Conservation (phyloP, 2,888 invertebrate species). For the Scotopteryx bipunctaria region DNA sequence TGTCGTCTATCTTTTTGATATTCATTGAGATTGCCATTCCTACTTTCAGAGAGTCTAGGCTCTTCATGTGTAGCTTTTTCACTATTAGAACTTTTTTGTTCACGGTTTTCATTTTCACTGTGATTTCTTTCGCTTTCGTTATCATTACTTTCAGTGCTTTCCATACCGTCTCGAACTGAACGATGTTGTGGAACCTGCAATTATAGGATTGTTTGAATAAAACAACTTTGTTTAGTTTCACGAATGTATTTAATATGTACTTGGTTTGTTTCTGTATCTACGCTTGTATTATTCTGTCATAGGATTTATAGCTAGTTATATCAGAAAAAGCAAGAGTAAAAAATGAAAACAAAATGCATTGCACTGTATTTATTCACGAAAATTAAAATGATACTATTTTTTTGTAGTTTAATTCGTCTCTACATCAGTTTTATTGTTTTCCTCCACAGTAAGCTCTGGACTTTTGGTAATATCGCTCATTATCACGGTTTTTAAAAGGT, state of each 20-base stretch:
- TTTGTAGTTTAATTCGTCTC: background rate
- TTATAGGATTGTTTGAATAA: background rate
- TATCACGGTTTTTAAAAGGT: slow-evolving; percentile 44
- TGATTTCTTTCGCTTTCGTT: background rate
- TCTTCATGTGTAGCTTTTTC: background rate
- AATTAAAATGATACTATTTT: background rate
- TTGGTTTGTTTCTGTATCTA: too few relatives aligned
- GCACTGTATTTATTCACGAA: background rate
- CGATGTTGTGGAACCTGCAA: background rate
- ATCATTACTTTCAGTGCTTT: background rate
- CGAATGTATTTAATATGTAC: background rate
- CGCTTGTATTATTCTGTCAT: too few relatives aligned
- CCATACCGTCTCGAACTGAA: background rate
- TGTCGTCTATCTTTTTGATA: background rate
- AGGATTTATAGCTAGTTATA: background rate
- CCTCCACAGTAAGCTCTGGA: slow-evolving; percentile 36
- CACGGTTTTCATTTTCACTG: background rate
- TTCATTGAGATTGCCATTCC: background rate
- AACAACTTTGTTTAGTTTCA: background rate
- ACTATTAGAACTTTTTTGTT: background rate
- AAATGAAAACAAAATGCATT: background rate
- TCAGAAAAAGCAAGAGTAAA: background rate
- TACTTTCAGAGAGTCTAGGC: background rate
- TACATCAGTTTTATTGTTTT: background rate
- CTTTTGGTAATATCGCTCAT: slow-evolving; percentile 47